A percentile compares a stretch with the other conserved stretches of the same genome.
Evolutionary conservation across 2,888 invertebrate genomes (phyloP).

Genomic region (Eugnorisma glareosa): DNA sequence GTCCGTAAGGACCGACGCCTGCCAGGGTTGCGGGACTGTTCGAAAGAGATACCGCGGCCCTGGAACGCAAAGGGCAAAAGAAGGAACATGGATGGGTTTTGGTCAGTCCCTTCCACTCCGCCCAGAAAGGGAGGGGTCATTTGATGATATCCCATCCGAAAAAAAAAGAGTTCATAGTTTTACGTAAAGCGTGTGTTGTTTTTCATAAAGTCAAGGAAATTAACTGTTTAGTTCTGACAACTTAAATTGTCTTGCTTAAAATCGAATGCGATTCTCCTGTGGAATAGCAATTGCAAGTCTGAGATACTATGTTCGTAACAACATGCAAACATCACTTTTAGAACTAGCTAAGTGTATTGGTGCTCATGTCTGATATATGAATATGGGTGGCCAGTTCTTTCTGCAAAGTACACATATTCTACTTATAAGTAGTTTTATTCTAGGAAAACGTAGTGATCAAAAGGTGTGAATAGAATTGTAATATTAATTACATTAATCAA

Average conservation of each 20-base stretch:
- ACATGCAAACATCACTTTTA: background rate
- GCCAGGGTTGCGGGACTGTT: no score
- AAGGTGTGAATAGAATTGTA: slow-evolving; percentile 30
- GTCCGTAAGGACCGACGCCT: no score
- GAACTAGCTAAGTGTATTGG: background rate
- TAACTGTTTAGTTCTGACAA: background rate
- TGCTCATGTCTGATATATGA: background rate
- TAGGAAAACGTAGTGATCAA: slow-evolving; percentile 22
- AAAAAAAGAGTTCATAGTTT: no score
- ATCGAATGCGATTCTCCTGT: background rate
- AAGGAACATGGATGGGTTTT: no score
- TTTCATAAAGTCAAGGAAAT: background rate
- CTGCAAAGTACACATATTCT: background rate
- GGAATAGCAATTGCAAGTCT: background rate
- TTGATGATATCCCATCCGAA: no score
- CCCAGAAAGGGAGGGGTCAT: no score
- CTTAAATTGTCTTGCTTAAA: background rate
- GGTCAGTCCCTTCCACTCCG: no score
- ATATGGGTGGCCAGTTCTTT: slow-evolving; percentile 1
- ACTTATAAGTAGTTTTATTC: slow-evolving; percentile 15
- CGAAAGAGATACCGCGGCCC: no score
- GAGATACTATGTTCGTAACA: background rate
- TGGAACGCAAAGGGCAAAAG: no score
- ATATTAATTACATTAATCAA: slow-evolving; percentile 16
- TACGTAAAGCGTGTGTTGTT: background rate